phyloP scores from a whole-genome alignment of 1,140 invertebrate species.

The Drosophila bocki region DNA sequence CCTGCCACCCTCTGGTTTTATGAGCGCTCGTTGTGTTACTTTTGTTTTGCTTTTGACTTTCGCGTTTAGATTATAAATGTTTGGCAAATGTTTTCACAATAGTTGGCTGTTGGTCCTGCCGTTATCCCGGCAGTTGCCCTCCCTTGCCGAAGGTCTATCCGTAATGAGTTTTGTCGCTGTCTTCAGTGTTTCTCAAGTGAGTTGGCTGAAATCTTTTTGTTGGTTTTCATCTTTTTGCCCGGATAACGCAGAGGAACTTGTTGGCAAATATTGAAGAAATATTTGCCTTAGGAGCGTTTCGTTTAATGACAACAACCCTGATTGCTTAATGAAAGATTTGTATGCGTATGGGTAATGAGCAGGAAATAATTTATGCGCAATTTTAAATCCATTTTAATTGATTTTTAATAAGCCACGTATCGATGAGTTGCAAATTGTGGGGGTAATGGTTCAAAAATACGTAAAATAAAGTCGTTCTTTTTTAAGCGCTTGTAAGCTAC shows the following conservation, averaged over 20 bases:
- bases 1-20: conserved; percentile 31
- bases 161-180: conserved; percentile 59
- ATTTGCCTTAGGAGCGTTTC: conserved; percentile 30
- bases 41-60: conserved; percentile 74
- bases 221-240: conserved; percentile 14
- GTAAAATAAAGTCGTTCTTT: not conserved
- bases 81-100: conserved; percentile 73
- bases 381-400: conserved; percentile 53
- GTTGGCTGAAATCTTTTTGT: conserved; percentile 22
- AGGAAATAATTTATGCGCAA: conserved; percentile 51
- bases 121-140: conserved; percentile 3
- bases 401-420: conserved; percentile 53
- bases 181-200: conserved; percentile 43
- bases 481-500: not conserved
- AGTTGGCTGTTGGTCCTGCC: conserved; percentile 43
- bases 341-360: conserved; percentile 46
- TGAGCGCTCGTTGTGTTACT: conserved; percentile 52
- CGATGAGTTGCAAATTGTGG: conserved; percentile 10
- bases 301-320: conserved; percentile 28
- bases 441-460: conserved; percentile 4
- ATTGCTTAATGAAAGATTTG: conserved; percentile 48
- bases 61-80: conserved; percentile 74
- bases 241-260: conserved; percentile 2
- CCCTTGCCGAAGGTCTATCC: not conserved
- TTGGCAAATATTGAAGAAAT: conserved; percentile 31